Conservation (phyloP, 2,113 vertebrate species). For the Mola mola region DNA sequence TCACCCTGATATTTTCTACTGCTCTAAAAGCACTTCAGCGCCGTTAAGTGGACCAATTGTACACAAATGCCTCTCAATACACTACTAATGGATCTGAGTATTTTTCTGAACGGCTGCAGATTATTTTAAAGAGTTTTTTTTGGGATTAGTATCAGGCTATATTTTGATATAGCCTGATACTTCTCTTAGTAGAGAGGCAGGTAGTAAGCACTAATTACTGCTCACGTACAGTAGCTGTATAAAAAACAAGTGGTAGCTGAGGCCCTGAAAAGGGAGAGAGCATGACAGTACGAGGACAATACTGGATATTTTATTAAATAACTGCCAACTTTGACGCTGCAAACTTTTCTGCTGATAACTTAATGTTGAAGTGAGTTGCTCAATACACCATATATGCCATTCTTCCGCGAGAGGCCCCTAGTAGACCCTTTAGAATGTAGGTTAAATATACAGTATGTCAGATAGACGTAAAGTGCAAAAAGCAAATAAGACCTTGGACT, state of each 20-base stretch:
- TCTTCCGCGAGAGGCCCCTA: neutral
- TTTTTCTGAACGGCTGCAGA: conserved; percentile 32
- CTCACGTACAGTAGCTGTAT: conserved; percentile 18
- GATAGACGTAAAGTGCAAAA: conserved; percentile 54
- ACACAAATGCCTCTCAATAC: conserved; percentile 12
- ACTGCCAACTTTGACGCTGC: neutral
- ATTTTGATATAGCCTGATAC: conserved; percentile 26
- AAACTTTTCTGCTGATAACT: neutral
- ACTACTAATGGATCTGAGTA: conserved; percentile 36
- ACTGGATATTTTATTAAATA: neutral
- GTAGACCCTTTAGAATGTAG: conserved; percentile 24
- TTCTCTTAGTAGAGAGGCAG: no score
- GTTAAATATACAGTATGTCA: conserved; percentile 57
- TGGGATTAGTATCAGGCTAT: conserved; percentile 29
- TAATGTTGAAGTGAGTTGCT: neutral
- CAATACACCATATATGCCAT: neutral
- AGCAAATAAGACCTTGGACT: conserved; percentile 76
- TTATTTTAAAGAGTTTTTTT: conserved; percentile 60
- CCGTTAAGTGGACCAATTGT: neutral
- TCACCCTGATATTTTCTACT: neutral
- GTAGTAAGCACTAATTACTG: no score
- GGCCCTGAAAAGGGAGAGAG: conserved; percentile 3
- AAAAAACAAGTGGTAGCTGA: conserved; percentile 26
- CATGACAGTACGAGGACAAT: neutral
- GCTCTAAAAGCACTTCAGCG: neutral